Percentiles rank a stretch among this genome's conserved stretches.
Evolutionary conservation across 2,888 invertebrate species (phyloP).

Genomic region (Lysandra coridon): DNA sequence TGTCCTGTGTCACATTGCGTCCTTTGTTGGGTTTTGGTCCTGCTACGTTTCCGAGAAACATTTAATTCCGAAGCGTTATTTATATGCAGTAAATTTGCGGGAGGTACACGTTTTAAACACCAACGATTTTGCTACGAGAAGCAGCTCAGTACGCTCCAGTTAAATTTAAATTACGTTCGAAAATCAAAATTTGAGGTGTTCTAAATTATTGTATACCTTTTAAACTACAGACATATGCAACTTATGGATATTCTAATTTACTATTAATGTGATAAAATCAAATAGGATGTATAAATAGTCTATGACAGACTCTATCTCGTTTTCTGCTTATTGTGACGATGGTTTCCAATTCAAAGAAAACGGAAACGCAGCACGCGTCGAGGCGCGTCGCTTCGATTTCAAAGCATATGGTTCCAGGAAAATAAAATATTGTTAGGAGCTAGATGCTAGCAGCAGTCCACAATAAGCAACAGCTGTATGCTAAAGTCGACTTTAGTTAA

Average conservation of each 20-base stretch:
- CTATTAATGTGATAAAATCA: not conserved
- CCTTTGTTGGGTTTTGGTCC: conserved; percentile 14
- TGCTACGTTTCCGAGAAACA: conserved; percentile 1
- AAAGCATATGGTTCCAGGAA: conserved; percentile 6
- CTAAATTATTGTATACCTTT: not conserved
- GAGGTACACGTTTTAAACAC: not conserved
- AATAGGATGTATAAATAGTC: not conserved
- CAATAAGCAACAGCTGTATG: conserved; percentile 1
- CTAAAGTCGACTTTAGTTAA: not conserved
- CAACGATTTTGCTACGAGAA: not conserved
- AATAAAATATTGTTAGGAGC: conserved; percentile 1
- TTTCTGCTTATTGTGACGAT: conserved; percentile 5
- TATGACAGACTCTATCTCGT: not conserved
- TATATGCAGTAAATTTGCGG: not conserved
- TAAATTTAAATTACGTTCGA: not conserved
- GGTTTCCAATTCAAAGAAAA: conserved; percentile 16
- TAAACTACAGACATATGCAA: not conserved
- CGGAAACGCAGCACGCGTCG: conserved; percentile 1
- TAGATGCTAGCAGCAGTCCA: not conserved
- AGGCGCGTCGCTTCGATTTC: not conserved
- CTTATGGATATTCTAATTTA: not conserved
- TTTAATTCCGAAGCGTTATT: conserved; percentile 5
- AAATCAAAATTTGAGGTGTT: not conserved
- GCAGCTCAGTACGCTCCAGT: not conserved
- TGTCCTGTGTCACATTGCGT: conserved; percentile 15